phyloP scores from a whole-genome alignment of 2,797 vertebrate species.

The Brachyalestes nurse region DNA sequence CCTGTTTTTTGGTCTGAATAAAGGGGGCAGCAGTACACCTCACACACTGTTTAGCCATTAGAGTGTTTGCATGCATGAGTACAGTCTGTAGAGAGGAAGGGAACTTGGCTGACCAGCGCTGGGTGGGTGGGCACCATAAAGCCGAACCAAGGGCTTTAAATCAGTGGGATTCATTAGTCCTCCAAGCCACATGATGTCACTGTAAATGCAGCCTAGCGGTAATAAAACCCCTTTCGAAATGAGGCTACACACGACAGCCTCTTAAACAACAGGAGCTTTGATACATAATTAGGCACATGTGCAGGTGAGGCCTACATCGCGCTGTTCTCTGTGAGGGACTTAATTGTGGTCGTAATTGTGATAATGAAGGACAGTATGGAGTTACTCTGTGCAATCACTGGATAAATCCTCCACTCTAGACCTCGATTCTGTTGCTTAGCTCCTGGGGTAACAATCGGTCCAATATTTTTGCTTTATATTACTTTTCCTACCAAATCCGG shows the following conservation, averaged over 20 bases:
- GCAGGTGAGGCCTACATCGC: neutral
- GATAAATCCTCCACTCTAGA: neutral
- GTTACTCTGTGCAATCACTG: neutral
- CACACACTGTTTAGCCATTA: neutral
- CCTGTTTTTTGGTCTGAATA: neutral
- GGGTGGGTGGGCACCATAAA: neutral
- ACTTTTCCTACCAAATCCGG: conserved; percentile 4
- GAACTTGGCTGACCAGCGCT: neutral
- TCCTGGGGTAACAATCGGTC: neutral
- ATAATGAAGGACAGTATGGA: neutral
- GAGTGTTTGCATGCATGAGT: neutral
- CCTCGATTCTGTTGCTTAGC: neutral
- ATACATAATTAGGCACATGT: neutral
- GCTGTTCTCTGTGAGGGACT: neutral
- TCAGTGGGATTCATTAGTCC: conserved; percentile 1
- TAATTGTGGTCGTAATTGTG: neutral
- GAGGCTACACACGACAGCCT: neutral
- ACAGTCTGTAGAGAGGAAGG: neutral
- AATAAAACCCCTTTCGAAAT: neutral
- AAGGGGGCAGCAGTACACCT: neutral
- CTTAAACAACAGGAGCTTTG: neutral
- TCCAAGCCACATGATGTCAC: conserved; percentile 23
- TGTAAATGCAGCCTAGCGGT: neutral
- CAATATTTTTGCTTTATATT: neutral
- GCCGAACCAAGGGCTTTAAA: neutral